These are phyloP conservation scores for Nemurella pictetii DNA, from an alignment of 2,888 invertebrate species.

Conservation along the genomic window DNA sequence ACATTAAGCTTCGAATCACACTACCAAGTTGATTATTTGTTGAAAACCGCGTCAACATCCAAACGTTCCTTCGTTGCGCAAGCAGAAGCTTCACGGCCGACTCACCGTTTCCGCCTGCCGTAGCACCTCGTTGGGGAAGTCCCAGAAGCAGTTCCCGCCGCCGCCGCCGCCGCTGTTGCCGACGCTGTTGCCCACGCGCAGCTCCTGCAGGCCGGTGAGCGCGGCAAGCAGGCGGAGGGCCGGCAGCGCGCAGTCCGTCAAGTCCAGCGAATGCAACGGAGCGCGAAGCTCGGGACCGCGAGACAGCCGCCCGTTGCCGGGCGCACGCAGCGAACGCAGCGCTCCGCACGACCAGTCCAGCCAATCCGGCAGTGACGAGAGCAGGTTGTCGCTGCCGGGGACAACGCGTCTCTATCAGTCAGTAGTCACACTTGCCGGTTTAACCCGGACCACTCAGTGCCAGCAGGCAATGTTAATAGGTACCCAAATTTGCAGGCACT, in stretches of 20 bases:
- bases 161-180: not conserved
- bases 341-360: constrained; percentile 11
- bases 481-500: no score
- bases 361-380: constrained; percentile 2
- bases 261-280: not conserved
- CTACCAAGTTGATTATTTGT: no score
- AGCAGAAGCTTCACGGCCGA: no score
- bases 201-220: not conserved
- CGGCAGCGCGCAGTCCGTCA: not conserved
- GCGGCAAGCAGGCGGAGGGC: not conserved
- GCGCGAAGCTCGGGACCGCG: not conserved
- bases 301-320: not conserved
- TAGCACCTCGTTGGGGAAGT: not conserved
- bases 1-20: no score
- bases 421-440: no score
- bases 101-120: not conserved
- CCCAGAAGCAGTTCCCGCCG: not conserved
- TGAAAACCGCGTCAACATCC: no score
- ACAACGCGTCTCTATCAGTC: no score
- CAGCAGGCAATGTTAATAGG: no score
- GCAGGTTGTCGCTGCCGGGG: not conserved
- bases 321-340: not conserved
- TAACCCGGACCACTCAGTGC: no score
- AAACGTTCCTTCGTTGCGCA: no score
- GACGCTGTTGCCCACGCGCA: not conserved